Evolutionary conservation across 2,888 invertebrate genomes (phyloP).

Genomic region (Drosophila kokeensis): DNA sequence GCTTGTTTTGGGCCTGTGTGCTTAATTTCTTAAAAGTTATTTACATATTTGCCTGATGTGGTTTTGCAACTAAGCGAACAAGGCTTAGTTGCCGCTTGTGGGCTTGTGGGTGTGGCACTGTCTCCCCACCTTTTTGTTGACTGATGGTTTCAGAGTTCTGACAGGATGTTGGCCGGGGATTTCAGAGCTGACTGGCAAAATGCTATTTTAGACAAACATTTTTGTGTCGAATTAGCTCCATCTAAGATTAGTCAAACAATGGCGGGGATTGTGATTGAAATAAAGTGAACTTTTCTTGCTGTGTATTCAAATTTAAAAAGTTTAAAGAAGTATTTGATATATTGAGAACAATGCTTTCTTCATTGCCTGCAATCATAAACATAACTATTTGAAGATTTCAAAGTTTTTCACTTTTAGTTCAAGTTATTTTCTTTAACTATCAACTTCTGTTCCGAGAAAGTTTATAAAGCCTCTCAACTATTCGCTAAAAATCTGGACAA

Average conservation of each 20-base stretch:
- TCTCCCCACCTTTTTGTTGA: conserved; percentile 34
- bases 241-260: conserved; percentile 6
- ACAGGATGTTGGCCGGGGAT: conserved; percentile 26
- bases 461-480: neutral
- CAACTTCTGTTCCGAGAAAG: neutral
- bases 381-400: neutral
- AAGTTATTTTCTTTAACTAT: too few relatives aligned
- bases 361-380: neutral
- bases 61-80: conserved; percentile 64
- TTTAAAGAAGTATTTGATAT: neutral
- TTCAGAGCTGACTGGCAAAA: conserved; percentile 23
- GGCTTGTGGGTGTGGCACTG: conserved; percentile 17
- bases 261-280: neutral
- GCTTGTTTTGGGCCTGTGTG: conserved; percentile 58
- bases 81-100: conserved; percentile 42
- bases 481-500: conserved; percentile 9
- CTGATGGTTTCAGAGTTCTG: conserved; percentile 28
- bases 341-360: neutral
- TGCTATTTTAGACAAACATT: conserved; percentile 36
- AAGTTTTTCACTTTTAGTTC: too few relatives aligned
- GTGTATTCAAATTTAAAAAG: neutral
- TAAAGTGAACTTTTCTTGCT: neutral
- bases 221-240: conserved; percentile 26
- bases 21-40: conserved; percentile 79
- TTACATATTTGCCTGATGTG: conserved; percentile 77